Evolutionary conservation across 2,797 vertebrate species (phyloP), one percentile per base, ranked within the genome.

Genomic region (Vireo griseus): DNA sequence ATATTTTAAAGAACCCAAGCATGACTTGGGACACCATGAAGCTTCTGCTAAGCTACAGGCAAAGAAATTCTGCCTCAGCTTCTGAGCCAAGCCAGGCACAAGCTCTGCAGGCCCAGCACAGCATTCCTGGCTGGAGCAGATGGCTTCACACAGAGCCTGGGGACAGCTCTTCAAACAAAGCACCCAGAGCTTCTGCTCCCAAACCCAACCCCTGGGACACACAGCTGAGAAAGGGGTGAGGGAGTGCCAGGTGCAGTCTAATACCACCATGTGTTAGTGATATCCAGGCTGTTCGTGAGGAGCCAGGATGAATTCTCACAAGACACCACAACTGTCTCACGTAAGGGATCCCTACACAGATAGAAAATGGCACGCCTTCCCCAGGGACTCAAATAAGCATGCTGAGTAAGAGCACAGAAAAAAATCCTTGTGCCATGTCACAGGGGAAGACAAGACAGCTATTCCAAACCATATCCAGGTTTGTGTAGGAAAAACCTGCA

Each of bases 131-230:
- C 55, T 15, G n/a, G n/a, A 76, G 40, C 29, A 81, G 18, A 47
- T 2, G 2, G 50, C 50, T 63, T 31, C 28, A n/a, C 0, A 0
- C 15, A 16, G 59, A 65, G 45, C 13, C 13, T 19, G 35, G 54
- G 2, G 9, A 39, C 61, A 68, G 13, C n/a, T 68, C 47, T 55
- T 18, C 59, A 3, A 21, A 10, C 24, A 59, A 45, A 80, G 54
- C 55, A 48, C 35, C 15, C 3, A 0, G 15, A 57, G 58, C 62
- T 83, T 40, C 72, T 51, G 65, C 57, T 59, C 45, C 78, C 86
- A 47, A 74, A 80, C 7, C 8, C n/a, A 25, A 4, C 5, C 35
- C 40, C n/a, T 42, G 68, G 48, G 33, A 82, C 31, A 21, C 6
- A 65, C 0, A 71, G 47, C 55, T 54, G 13, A 45, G 35, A 31